A percentile compares a stretch with the other conserved stretches of the same genome.
These are phyloP conservation scores for Dipus sagitta DNA, from an alignment of 2,797 vertebrate genomes.

Conservation along the genomic window DNA sequence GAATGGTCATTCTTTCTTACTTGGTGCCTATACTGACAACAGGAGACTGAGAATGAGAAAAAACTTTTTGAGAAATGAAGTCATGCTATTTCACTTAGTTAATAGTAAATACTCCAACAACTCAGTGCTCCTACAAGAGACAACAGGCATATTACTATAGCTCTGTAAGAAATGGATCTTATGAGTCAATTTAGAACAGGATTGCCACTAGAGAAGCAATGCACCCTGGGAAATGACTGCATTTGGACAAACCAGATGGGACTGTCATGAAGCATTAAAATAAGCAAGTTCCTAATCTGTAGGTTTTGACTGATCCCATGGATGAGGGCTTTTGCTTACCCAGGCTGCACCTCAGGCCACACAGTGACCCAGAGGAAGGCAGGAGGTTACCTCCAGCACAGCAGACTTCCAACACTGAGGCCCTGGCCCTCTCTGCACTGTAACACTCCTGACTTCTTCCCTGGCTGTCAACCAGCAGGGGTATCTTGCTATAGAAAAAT, in stretches of 20 bases:
- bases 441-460: not conserved
- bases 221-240: not conserved
- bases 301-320: too few species aligned
- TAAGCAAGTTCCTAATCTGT: too few species aligned
- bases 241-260: fast-evolving
- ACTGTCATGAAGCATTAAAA: not conserved
- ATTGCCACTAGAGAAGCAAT: fast-evolving
- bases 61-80: not conserved
- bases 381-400: not conserved
- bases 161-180: not conserved
- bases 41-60: not conserved
- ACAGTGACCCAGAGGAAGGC: not conserved
- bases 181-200: not conserved
- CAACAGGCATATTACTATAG: not conserved
- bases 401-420: not conserved
- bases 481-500: conserved; percentile 27
- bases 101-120: not conserved
- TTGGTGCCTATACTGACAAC: not conserved
- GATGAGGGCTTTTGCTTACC: not conserved
- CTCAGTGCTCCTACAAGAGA: not conserved
- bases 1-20: not conserved
- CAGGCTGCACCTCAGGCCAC: not conserved
- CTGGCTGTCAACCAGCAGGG: not conserved
- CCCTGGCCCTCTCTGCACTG: not conserved
- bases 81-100: not conserved